Evolutionary conservation across 1,140 invertebrate genomes (phyloP), one percentile per base, ranked within the genome.

Genomic region (Drosophila saltans): DNA sequence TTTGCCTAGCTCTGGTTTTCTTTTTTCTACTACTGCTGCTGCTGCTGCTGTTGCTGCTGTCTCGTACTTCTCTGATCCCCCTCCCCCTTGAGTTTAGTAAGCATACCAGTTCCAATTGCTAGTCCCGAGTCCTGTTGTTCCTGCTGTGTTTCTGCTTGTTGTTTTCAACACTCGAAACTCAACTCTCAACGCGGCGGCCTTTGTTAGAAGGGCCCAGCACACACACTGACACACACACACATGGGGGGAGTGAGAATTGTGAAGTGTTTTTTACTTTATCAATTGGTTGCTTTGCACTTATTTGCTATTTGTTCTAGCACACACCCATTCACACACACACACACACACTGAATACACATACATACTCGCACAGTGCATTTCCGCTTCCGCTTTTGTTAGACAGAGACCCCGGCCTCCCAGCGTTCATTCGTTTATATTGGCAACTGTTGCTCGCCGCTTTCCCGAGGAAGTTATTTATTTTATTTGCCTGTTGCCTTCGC

Each of bases 271-370:
- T 89, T 89, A 84, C 84, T 89, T 89, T 84, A 89, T 89, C 84
- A 89, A 89, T 89, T 89, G 84, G 84, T 89, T 89, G 84, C 84
- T 89, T 89, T 89, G 85, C 84, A 89, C 84, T 89, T 89, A 89
- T 89, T 89, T 89, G 84, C 72, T 89, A 84, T 89, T 89, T 89
- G 84, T 89, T 89, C 84, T 80, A 78, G 70, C 77, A 72, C 68
- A 81, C 61, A 66, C 61, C 48, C 63, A 55, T 61, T 58, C 26
- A 58, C 48, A 28, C 30, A 58, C 28, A 45, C 57, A 69, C 24
- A 24, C 45, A 21, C 6, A 5, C 33, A 5, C 6, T 5, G 3
- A 36, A 36, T 36, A 48, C 45, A 11, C 69, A 75, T 68, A 59
- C 76, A 67, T 69, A 78, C 60, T 70, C 52, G 64, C 75, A 72